These are phyloP conservation scores for Pseudeuparius sepicola DNA, from an alignment of 2,888 invertebrate genomes.

Conservation along the genomic window DNA sequence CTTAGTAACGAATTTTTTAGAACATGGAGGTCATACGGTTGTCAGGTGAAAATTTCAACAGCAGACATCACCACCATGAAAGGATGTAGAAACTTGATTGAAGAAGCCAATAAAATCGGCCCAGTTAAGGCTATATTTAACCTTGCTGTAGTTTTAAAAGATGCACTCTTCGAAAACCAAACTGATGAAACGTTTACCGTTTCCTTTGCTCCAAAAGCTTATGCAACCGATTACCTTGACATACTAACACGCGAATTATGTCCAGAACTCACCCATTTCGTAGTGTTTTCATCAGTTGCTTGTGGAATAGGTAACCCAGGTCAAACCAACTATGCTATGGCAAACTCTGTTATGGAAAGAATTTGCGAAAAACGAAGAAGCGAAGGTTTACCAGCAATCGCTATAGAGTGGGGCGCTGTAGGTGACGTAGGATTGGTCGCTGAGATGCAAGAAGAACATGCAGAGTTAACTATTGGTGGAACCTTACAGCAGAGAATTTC, in stretches of 20 bases:
- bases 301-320: conserved; percentile 91
- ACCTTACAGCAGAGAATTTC: conserved; percentile 58
- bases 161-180: conserved; percentile 69
- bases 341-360: conserved; percentile 84
- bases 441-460: conserved; percentile 42
- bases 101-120: conserved; percentile 51
- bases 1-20: no score
- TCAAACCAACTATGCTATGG: conserved; percentile 84
- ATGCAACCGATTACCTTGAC: conserved; percentile 73
- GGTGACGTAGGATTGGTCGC: conserved; percentile 74
- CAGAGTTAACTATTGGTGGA: conserved; percentile 44
- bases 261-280: conserved; percentile 52
- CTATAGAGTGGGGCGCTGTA: conserved; percentile 89
- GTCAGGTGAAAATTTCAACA: conserved; percentile 55
- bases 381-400: conserved; percentile 66
- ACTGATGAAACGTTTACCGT: conserved; percentile 55
- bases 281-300: conserved; percentile 84
- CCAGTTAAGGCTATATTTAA: conserved; percentile 82
- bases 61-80: conserved; percentile 58
- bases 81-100: conserved; percentile 60
- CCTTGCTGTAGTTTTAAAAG: conserved; percentile 70
- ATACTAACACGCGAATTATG: conserved; percentile 32
- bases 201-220: conserved; percentile 68
- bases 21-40: conserved; percentile 46
- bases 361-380: conserved; percentile 64